These are phyloP conservation scores for Frieseomelitta varia DNA, from an alignment of 1,140 invertebrate genomes.

Conservation along the genomic window DNA sequence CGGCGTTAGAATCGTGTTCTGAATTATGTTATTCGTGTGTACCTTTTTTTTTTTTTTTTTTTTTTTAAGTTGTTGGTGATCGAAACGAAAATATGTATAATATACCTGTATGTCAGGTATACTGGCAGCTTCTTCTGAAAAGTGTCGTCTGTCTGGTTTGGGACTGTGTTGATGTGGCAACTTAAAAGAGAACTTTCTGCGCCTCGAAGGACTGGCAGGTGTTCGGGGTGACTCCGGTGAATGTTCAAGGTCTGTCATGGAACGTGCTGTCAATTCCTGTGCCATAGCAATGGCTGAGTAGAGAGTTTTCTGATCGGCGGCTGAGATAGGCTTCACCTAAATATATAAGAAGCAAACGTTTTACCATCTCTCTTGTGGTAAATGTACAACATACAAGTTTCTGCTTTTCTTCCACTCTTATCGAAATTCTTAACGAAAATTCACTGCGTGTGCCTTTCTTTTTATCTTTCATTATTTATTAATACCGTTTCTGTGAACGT, in stretches of 20 bases:
- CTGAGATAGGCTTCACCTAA: constrained; percentile 95
- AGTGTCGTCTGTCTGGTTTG: constrained; percentile 89
- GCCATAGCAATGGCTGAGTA: constrained; percentile 96
- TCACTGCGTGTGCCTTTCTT: neutral
- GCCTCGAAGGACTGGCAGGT: constrained; percentile 89
- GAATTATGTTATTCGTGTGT: constrained; percentile 35
- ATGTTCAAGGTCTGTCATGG: constrained; percentile 91
- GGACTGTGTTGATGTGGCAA: constrained; percentile 87
- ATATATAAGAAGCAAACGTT: constrained; percentile 66
- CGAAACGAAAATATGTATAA: constrained; percentile 64
- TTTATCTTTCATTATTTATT: neutral
- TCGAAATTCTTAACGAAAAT: neutral
- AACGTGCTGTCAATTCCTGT: constrained; percentile 94
- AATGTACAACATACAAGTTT: constrained; percentile 21
- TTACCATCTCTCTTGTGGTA: constrained; percentile 25
- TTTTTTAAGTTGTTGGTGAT: constrained; percentile 17
- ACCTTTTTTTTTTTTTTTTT: neutral
- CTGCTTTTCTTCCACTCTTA: constrained; percentile 5
- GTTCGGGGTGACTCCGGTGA: constrained; percentile 86
- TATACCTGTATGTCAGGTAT: constrained; percentile 94
- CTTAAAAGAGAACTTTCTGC: constrained; percentile 94
- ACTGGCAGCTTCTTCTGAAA: constrained; percentile 94
- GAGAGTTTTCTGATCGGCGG: constrained; percentile 95
- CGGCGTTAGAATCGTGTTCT: constrained; percentile 29
- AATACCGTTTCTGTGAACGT: neutral